Evolutionary conservation across 2,797 vertebrate species (phyloP), one percentile per base, ranked within the genome.

Genomic region (Diglossa cyanea): DNA sequence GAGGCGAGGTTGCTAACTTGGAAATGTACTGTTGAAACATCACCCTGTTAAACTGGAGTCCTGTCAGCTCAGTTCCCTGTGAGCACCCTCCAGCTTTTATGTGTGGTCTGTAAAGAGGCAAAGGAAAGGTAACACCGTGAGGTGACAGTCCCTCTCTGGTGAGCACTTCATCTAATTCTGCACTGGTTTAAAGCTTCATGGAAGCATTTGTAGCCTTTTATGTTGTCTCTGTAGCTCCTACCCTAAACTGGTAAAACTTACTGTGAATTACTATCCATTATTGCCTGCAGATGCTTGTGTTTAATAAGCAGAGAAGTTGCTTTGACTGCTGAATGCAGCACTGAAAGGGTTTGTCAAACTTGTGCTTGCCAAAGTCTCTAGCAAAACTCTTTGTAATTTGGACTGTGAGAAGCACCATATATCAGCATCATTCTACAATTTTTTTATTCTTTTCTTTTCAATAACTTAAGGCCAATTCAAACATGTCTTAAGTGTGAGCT

Each of bases 11-110:
- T 92, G 72, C 91, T 93, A 70, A 92, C 84, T 96, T 90, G 91
- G 84, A 81, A 89, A 94, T 86, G 78, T 66, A 11, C 72, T 90
- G 93, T 78, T 92, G 94, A 94, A 96, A 93, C 67, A 48, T 91
- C 89, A 65, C 65, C 65, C 91, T 72, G 78, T 88, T 89, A 67
- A 89, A 71, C 33, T 82, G 19, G 11, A 51, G 78, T 60, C 39
- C 45, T 58, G 67, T 82, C 67, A 65, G 74, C 70, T 94, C 40
- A 0, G 0, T 48, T 83, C 57, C 57, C 61, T 54, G 18, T 48
- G 91, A 85, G 75, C 45, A 50, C 67, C 67, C 75, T 91, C 71
- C 70, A 63, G 70, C 53, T 81, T 78, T 88, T 57, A 19, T 0
- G 5, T 73, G 66, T 53, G 67, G 83, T 74, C 77, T 71, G 3